Base-by-base conservation (phyloP, 1,140 invertebrate species). In the Belonocnema kinseyi region DNA sequence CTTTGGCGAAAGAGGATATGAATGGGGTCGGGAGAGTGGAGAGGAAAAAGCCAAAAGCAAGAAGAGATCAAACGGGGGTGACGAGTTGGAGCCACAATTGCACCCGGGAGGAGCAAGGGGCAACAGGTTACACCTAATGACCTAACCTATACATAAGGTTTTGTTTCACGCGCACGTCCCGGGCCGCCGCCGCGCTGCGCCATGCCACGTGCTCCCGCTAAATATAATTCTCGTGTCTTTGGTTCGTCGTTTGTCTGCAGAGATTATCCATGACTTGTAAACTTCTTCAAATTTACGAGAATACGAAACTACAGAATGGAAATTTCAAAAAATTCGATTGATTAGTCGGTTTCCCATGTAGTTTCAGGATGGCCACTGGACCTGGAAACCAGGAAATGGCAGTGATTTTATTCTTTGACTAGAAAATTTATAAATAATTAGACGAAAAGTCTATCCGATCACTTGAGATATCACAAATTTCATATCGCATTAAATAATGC, bases 161-260 rank as follows among this genome's bases (percentile, higher is more conserved):
- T 72, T 74, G 40, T 54, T 58, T 40, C 54, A 19, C 66, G 77
- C 52, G 77, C 52, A 19, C 52, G 76, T 73, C 78, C 78, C 77
- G 74, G 78, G 75, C 77, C 84, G 76, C 77, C 84, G 76, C 75
- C 72, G 75, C 82, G 76, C 78, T 85, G 86, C 85, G 85, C 75
- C 56, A 75, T 83, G 76, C 78, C 85, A 86, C 85, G 85, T 86
- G 85, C 85, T 86, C 85, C 73, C 33, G 79, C 82, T 86, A 86
- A 86, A 86, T 86, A 86, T 86, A 86, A 82, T 77, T 74, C 77
- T 53, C 78, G 72, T 80, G 83, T 83, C 80, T 82, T 79, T 81
- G 40, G 72, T 74, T 78, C 75, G 50, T 54, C 21, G 46, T 21
- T 50, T 53, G 74, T 46, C 50, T 52, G 46, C 70, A 46, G 76